These are phyloP conservation scores for Diadumene lineata DNA, from an alignment of 92 coral and sea anemone species.

Conservation along the genomic window DNA sequence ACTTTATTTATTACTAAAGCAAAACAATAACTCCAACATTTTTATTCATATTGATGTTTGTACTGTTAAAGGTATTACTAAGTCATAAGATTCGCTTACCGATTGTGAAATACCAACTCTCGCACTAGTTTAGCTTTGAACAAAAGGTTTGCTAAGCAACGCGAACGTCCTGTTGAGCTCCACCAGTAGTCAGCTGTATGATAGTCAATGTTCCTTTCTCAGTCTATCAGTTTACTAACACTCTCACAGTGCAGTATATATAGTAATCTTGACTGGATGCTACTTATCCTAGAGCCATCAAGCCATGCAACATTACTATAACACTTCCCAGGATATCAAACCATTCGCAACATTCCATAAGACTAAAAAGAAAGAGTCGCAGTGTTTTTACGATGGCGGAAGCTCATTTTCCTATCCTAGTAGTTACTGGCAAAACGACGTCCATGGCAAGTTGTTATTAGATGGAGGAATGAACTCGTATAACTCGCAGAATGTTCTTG, in stretches of 20 bases:
- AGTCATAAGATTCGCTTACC: neutral
- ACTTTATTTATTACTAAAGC: too few relatives aligned
- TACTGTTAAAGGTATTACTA: too few relatives aligned
- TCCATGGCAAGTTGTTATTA: neutral
- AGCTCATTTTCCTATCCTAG: neutral
- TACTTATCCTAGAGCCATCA: too few relatives aligned
- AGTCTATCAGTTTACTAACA: neutral
- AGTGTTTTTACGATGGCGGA: conserved; percentile 25
- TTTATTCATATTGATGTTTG: too few relatives aligned
- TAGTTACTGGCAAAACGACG: conserved; percentile 26
- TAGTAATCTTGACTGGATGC: too few relatives aligned
- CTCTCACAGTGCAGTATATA: too few relatives aligned
- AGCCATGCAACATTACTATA: conserved; percentile 24
- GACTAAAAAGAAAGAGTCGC: conserved; percentile 18
- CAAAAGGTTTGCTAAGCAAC: conserved; percentile 5
- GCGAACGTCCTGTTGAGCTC: neutral
- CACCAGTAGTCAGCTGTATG: neutral
- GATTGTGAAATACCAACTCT: neutral
- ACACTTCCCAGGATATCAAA: conserved; percentile 28
- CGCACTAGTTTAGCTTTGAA: neutral
- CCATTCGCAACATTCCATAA: conserved; percentile 23
- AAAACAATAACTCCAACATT: too few relatives aligned
- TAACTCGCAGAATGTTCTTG: conserved; percentile 1
- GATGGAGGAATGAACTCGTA: conserved; percentile 8
- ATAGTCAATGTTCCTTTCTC: neutral